Conservation (phyloP, 2,888 invertebrate species). For the Lycaena phlaeas region DNA sequence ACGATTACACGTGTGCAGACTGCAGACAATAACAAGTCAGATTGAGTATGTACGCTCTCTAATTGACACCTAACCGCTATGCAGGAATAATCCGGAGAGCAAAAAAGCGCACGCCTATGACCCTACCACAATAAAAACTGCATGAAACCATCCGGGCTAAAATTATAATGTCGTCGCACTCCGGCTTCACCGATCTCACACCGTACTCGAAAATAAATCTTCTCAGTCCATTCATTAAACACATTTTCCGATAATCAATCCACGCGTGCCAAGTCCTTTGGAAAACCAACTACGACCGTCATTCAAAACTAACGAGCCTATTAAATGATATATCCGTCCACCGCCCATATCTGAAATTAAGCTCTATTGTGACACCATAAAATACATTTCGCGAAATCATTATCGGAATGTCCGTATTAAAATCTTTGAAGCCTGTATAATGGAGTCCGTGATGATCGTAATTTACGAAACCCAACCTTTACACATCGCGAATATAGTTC, state of each 20-base stretch:
- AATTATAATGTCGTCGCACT: conserved; percentile 65
- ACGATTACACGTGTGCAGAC: not conserved
- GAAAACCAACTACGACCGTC: conserved; percentile 33
- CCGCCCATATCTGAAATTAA: conserved; percentile 20
- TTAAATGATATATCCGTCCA: conserved; percentile 29
- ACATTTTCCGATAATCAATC: conserved; percentile 20
- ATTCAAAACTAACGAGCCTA: conserved; percentile 38
- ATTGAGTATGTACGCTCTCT: conserved; percentile 7
- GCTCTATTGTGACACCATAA: conserved; percentile 25
- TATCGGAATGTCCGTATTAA: conserved; percentile 27
- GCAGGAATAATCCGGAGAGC: conserved; percentile 42
- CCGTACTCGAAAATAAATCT: conserved; percentile 24
- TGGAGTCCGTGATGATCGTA: conserved; percentile 37
- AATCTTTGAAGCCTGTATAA: conserved; percentile 43
- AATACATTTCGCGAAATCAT: conserved; percentile 25
- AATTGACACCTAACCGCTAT: conserved; percentile 27
- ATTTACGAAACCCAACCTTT: conserved; percentile 35
- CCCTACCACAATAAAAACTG: conserved; percentile 69
- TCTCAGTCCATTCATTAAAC: conserved; percentile 19
- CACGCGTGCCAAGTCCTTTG: conserved; percentile 31
- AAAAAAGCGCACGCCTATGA: conserved; percentile 49
- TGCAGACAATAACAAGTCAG: not conserved
- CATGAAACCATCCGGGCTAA: conserved; percentile 66
- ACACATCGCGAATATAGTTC: conserved; percentile 30
- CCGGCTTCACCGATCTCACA: conserved; percentile 35